Conservation (phyloP, 2,888 invertebrate species). For the Noctua janthina region DNA sequence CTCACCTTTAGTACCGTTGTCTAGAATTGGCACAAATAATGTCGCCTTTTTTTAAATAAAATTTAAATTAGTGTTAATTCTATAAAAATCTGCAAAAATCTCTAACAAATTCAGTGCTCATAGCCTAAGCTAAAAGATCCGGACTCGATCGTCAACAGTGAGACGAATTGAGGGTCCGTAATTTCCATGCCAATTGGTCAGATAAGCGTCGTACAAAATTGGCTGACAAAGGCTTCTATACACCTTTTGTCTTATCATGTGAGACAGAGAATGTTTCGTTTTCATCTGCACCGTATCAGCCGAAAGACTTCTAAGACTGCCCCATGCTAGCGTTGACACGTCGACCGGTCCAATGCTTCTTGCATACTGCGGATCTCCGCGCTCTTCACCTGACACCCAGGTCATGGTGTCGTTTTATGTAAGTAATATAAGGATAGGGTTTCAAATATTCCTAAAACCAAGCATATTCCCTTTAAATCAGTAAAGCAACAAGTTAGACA, state of each 20-base stretch:
- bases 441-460: not conserved
- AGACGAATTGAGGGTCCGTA: not conserved
- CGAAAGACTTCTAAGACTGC: not conserved
- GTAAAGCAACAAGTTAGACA: slow-evolving; percentile 43
- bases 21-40: not conserved
- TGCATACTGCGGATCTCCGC: not conserved
- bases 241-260: not conserved
- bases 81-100: not conserved
- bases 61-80: not conserved
- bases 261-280: not conserved
- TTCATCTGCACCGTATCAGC: too few species aligned
- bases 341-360: too few species aligned
- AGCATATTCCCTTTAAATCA: slow-evolving; percentile 30
- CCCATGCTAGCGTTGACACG: not conserved
- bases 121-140: not conserved
- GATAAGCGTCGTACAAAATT: too few species aligned
- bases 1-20: too few species aligned
- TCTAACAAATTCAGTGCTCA: too few species aligned
- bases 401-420: not conserved
- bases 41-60: not conserved
- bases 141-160: not conserved
- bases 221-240: not conserved
- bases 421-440: not conserved
- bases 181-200: too few species aligned
- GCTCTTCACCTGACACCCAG: not conserved